Conservation (phyloP, 1,140 invertebrate genomes). For the Calliopsis andreniformis region DNA sequence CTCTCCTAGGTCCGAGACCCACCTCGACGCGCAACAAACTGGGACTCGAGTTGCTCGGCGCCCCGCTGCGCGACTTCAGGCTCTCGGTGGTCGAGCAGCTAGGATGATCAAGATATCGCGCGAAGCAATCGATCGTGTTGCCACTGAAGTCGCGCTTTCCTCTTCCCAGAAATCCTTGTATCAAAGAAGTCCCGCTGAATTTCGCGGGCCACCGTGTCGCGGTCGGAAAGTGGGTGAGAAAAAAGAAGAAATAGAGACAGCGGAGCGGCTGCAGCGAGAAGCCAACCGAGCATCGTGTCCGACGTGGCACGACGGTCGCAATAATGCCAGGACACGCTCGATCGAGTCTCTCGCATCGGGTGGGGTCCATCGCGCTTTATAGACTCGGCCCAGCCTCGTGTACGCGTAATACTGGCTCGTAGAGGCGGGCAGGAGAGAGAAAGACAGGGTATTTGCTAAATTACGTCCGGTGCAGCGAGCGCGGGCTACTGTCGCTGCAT, state of each 20-base stretch:
- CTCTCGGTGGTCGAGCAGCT: conserved; percentile 8
- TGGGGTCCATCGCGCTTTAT: conserved; percentile 64
- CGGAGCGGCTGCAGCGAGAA: neutral
- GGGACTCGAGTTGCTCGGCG: neutral
- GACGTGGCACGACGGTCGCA: conserved; percentile 62
- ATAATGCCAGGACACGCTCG: conserved; percentile 66
- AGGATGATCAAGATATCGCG: conserved; percentile 24
- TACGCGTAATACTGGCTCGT: conserved; percentile 49
- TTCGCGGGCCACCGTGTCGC: neutral
- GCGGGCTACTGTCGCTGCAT: conserved; percentile 32
- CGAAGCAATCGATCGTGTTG: conserved; percentile 8
- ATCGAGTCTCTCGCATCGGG: conserved; percentile 60
- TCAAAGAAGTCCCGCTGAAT: conserved; percentile 2
- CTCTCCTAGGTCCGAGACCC: too few species aligned
- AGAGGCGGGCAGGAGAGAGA: conserved; percentile 27
- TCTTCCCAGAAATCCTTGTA: neutral
- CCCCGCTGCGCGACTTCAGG: neutral
- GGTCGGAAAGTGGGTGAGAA: neutral
- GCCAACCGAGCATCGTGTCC: conserved; percentile 53
- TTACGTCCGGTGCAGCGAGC: conserved; percentile 57
- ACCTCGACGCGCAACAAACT: neutral
- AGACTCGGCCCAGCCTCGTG: conserved; percentile 21
- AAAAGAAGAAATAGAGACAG: neutral
- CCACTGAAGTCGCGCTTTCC: neutral
- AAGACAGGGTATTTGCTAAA: conserved; percentile 56